Base-by-base conservation (phyloP, 2,113 vertebrate species). In the Grammatotria lemairii region DNA sequence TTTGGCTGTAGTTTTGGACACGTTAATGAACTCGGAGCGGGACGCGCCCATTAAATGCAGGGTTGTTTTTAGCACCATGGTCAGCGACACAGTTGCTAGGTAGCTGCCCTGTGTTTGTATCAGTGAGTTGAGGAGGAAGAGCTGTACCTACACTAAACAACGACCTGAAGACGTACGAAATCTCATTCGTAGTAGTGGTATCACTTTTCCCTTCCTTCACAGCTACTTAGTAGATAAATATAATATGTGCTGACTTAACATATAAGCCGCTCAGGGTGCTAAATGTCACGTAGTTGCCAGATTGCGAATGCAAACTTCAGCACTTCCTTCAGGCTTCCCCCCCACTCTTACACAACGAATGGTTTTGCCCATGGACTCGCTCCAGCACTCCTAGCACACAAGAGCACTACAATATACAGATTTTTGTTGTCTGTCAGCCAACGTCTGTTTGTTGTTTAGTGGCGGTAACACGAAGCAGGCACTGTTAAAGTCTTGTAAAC, bases 61-160 rank as follows among this genome's bases (percentile, higher is more conserved):
- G 83, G n/a, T 51, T 65, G 85, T 47, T 78, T 93, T 92, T 90
- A 94, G 95, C 90, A 96, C 95, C 95, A 95, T 68, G 95, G 95
- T 40, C 95, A 94, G 94, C 94, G 94, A 92, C 94, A 91, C 90
- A 73, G 94, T 95, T 94, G 93, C 94, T 94, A 92, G 85, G 95
- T 81, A 87, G 88, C 92, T 42, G 40, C 55, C 1, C 9, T 28
- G 55, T 93, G 94, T 93, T 94, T 93, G 90, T 85, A 65, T 84
- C 75, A 55, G 81, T 65, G 28, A 84, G 60, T 79, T 16, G 60
- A 8, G 49, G 42, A 57, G 49, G 86, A 87, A 58, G 84, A 84
- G 26, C 23, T 5, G 55, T 84, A 45, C 35, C 31, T n/a, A 38
- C 5, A 14, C 26, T 17, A 28, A 79, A 70, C 1, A 26, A 38